Evolutionary conservation across 2,888 invertebrate genomes (phyloP).

Genomic region (Pseudoips prasinana): DNA sequence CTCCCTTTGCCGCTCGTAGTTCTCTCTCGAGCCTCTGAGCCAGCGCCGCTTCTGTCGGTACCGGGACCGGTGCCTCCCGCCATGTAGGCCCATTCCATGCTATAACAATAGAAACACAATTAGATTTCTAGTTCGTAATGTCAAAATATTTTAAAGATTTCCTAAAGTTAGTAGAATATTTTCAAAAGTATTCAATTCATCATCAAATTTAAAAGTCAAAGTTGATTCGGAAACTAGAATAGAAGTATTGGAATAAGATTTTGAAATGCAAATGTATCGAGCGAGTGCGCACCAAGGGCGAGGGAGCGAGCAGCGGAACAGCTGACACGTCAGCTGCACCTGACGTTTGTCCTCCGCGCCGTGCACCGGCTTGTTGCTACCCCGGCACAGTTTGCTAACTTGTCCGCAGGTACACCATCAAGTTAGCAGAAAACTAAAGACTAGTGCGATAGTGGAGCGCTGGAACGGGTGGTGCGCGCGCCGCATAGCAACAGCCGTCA

Average conservation of each 20-base stretch:
- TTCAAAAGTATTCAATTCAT: too few relatives aligned
- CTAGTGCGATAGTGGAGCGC: conserved; percentile 4
- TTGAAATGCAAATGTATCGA: conserved; percentile 27
- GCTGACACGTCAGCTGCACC: conserved; percentile 67
- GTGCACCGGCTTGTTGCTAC: neutral
- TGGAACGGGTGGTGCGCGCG: conserved; percentile 54
- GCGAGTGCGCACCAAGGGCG: conserved; percentile 39
- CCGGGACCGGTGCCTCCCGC: conserved; percentile 74
- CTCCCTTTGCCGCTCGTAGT: conserved; percentile 90
- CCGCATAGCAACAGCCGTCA: conserved; percentile 69
- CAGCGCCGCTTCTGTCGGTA: conserved; percentile 85
- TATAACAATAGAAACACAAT: conserved; percentile 55
- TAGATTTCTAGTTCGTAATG: conserved; percentile 22
- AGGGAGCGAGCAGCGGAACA: conserved; percentile 56
- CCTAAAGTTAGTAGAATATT: too few relatives aligned
- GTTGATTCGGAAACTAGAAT: neutral
- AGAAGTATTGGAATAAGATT: conserved; percentile 5
- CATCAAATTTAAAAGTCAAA: too few relatives aligned
- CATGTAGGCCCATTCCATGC: conserved; percentile 74
- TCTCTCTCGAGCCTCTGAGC: conserved; percentile 89
- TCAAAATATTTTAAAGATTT: too few relatives aligned
- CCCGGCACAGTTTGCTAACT: neutral
- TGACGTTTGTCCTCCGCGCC: conserved; percentile 32
- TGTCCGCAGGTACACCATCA: conserved; percentile 3
- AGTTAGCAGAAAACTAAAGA: conserved; percentile 5